Base-by-base conservation (phyloP, 1,140 invertebrate species). In the Diplogasteroides magnus region DNA sequence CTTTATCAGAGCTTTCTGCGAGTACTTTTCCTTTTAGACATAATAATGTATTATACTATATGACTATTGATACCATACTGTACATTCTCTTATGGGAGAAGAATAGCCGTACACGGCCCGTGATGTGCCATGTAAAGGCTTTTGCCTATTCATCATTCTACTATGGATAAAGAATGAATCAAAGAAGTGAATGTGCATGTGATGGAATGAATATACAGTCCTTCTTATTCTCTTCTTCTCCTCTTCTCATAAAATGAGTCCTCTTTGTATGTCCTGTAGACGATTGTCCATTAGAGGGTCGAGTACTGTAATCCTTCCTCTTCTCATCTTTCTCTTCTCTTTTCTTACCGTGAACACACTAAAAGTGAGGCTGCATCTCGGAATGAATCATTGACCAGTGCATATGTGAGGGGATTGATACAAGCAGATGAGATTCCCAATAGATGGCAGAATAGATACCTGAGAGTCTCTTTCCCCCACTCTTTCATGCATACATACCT, bases 391-490 rank as follows among this genome's bases (percentile, higher is more conserved):
- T 81, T 81, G 37, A 81, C 74, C 19, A 81, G 61, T 19, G 72
- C 79, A 71, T 81, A 81, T 31, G 81, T 69, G 31, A 82, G 72
- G 23, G 80, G 80, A 65, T 82, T 82, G 23, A 82, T 64, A 64
- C 74, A 83, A 14, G 80, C 76, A 19, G 77, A 78, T 23, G 73
- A 69, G 76, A 82, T 82, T 37, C 81, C 80, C 32, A 82, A 74
- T 25, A 82, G 59, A 64, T 82, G 80, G 56, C 78, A 81, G 72
- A 77, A 81, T 48, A 81, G 69, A 63, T 82, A 81, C 61, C 76
- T 79, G 67, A 32, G 73, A 37, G n/a, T n/a, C n/a, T n/a, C n/a
- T n/a, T n/a, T n/a, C n/a, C n/a, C n/a, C n/a, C n/a, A n/a, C n/a
- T n/a, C n/a, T n/a, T n/a, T n/a, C n/a, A n/a, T n/a, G n/a, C n/a